Evolutionary conservation across 1,140 invertebrate species (phyloP), one percentile per base, ranked within the genome.

Genomic region (Penaeus chinensis): DNA sequence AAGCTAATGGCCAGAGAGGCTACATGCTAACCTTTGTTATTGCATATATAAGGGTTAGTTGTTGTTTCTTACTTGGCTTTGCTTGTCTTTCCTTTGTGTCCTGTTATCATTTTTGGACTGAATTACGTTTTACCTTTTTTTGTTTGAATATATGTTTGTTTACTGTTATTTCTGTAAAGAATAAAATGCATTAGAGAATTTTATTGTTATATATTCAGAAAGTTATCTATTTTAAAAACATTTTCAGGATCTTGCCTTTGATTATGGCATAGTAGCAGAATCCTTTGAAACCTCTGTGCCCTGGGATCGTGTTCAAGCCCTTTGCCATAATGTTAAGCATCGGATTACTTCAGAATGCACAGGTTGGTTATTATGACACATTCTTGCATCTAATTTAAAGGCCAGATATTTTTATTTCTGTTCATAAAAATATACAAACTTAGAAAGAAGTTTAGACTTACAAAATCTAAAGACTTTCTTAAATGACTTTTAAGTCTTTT

Each of bases 21-120:
- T 99, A 99, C 91, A 96, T 97, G 88, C 92, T 99, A 11, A 99
- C 99, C 0, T 99, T 99, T 92, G 97, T 99, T n/a, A 99, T 99
- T 87, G 99, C 98, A 22, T 99, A 99, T 92, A 95, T 99, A 24
- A 94, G 98, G 92, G 97, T 96, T 92, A 94, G 94, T 93, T 32
- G 16, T 18, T 74, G 4, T 74, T 74, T 16, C 27, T 37, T 8
- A 22, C 66, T 18, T n/a, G 69, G 22, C 69, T 32, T 74, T 24
- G 81, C 20, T 76, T 47, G 47, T 47, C 90, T 90, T 85, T 84
- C 82, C 61, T 89, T 85, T 79, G 61, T 88, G 5, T 74, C 8
- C 65, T 27, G 7, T 54, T 84, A 7, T 32, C 22, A 42, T 24
- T 77, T 78, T 62, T 74, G 22, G n/a, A 47, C 42, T 66, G 47